Base-by-base conservation (phyloP, 1,140 invertebrate genomes). In the Brachionus plicatilis region DNA sequence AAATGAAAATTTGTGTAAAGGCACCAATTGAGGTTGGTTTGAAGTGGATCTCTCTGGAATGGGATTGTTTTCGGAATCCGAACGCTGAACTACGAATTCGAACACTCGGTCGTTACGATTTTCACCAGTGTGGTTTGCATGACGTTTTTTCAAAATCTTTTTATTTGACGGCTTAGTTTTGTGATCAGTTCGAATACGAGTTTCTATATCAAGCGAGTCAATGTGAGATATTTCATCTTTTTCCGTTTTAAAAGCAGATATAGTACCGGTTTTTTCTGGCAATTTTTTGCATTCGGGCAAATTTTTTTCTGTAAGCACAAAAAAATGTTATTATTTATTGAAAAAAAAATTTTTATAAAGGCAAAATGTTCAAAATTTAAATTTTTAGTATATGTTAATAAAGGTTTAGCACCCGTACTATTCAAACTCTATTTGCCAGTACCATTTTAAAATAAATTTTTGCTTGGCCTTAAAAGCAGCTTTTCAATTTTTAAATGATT, bases 1-100 rank as follows among this genome's bases (percentile, higher is more conserved):
- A 68, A 82, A 82, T 37, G 79, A 82, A 45, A 82, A 82, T 24
- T 68, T 60, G 24, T 82, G 79, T 65, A 82, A 37, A 29, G 53
- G 79, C n/a, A 82, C 65, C 20, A 41, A 27, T 37, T 82, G 53
- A 68, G 79, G 11, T 60, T 43, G 45, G 53, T 43, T 45, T 8
- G 50, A 43, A 41, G 20, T 5, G 20, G 76, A 37, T 33, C 76
- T 27, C 47, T 78, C 50, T 78, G 24, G 41, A 41, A 60, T 20
- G 2, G 53, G n/a, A 60, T 47, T 78, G 27, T 37, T 45, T 78
- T 37, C 14, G 11, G 50, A 41, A 68, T 45, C 66, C 60, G 53
- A 33, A 56, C 60, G 79, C 33, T 29, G n/a, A 14, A 37, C 29
- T 47, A 53, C 45, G 6, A 29, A 29, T 45, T 50, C 20, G n/a